Evolutionary conservation across 1,140 invertebrate species (phyloP).

Genomic region (Radopholus similis): DNA sequence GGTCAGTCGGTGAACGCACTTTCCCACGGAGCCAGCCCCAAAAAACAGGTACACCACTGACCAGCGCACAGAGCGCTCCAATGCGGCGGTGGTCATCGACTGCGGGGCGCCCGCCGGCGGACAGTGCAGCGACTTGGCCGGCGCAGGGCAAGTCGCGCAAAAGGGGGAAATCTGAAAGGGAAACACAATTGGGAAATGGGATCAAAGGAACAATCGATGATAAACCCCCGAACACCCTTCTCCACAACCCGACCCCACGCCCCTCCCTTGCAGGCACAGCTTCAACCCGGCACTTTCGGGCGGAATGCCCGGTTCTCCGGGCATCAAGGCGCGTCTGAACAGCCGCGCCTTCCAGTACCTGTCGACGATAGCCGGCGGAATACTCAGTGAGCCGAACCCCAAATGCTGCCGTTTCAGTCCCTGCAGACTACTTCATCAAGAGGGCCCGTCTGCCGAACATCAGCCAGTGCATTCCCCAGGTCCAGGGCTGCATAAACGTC

Average conservation of each 20-base stretch:
- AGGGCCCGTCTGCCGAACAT: conserved; percentile 55
- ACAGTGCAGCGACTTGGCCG: no score
- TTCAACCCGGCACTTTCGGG: conserved; percentile 49
- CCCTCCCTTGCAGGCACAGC: conserved; percentile 25
- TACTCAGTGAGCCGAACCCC: conserved; percentile 44
- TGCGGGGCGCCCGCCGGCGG: no score
- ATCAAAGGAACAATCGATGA: not conserved
- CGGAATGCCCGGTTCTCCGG: conserved; percentile 47
- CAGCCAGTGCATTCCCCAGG: conserved; percentile 50
- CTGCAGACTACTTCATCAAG: conserved; percentile 12
- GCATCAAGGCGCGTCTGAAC: conserved; percentile 55
- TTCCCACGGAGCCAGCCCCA: no score
- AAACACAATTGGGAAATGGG: not conserved
- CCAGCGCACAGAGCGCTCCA: no score
- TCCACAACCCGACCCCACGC: no score
- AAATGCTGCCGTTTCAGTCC: not conserved
- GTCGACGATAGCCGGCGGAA: conserved; percentile 39
- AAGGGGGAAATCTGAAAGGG: no score
- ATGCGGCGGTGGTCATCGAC: no score
- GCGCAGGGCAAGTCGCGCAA: not conserved
- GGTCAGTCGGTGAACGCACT: no score
- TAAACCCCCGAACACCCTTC: no score
- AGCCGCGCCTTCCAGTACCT: conserved; percentile 53
- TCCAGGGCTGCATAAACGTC: conserved; percentile 52
- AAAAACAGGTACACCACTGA: no score